Percentiles rank a stretch among this genome's conserved stretches.
phyloP scores from a whole-genome alignment of 2,113 vertebrate genomes.

The Peromyscus maniculatus region DNA sequence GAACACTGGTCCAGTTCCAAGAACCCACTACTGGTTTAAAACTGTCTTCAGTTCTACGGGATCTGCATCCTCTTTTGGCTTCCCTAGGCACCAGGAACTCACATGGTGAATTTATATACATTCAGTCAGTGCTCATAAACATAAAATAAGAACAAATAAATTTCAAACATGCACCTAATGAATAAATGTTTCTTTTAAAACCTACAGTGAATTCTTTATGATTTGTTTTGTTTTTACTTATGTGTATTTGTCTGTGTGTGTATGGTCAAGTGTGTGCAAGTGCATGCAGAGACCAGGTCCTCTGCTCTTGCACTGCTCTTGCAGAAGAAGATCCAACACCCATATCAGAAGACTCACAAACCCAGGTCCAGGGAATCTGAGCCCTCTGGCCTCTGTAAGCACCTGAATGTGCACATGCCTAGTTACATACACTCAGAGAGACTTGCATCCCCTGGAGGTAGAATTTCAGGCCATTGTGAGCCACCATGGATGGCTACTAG shows the following conservation, averaged over 20 bases:
- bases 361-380: too few species aligned
- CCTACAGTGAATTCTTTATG: background rate
- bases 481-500: background rate
- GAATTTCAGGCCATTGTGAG: background rate
- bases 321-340: too few species aligned
- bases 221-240: background rate
- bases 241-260: background rate
- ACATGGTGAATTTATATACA: background rate
- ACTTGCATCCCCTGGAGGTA: too few species aligned
- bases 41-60: background rate
- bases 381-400: too few species aligned
- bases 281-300: background rate
- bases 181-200: background rate
- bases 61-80: background rate
- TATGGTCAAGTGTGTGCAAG: background rate
- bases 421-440: too few species aligned
- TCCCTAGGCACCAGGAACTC: background rate
- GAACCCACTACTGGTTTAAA: background rate
- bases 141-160: background rate
- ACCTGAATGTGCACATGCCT: too few species aligned
- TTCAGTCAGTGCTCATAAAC: background rate
- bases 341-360: background rate
- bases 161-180: background rate
- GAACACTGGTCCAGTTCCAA: background rate
- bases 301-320: background rate